Base-by-base conservation (phyloP, 2,113 vertebrate genomes). In the Triplophysa dalaica region DNA sequence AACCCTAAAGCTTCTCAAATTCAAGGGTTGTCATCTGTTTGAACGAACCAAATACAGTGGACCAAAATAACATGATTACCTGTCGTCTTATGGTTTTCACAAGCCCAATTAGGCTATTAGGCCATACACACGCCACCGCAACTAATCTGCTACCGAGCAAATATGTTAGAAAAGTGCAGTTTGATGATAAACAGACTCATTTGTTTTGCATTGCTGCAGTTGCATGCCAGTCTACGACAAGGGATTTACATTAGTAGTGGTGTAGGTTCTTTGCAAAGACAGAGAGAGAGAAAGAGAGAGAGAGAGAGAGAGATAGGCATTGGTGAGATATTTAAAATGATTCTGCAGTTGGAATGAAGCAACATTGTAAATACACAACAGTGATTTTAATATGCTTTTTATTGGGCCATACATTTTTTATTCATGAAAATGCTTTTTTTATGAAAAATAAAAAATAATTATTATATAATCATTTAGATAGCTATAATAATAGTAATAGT, bases 1-100 rank as follows among this genome's bases (percentile, higher is more conserved):
- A 85, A 86, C 87, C 81, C 89, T 78, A 85, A 58, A 86, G 86
- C 84, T 84, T 78, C 83, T 81, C 80, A 54, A n/a, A 60, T 69
- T 65, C 77, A 16, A 64, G 66, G 82, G 83, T 70, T 43, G 70
- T 61, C 68, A 54, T 54, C 76, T 70, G 63, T 81, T 79, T 83
- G 83, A 70, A 83, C 76, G 48, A 66, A 86, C 89, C 75, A 82
- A 80, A 66, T 80, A 72, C 16, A 41, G 63, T 66, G 56, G 63
- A 62, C 67, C 33, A 72, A 67, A 78, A 61, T 45, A 84, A 65
- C 82, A 83, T 81, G 87, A 86, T 83, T 79, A 72, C 58, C 81
- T 86, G 85, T 43, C 84, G 83, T 90, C 89, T 83, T 10, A 54
- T 67, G 82, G 82, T 11, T 52, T 73, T 74, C 17, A 66, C 48